A percentile compares a stretch with the other conserved stretches of the same genome.
phyloP scores from a whole-genome alignment of 1,140 invertebrate genomes.

The Eulimnadia texana region DNA sequence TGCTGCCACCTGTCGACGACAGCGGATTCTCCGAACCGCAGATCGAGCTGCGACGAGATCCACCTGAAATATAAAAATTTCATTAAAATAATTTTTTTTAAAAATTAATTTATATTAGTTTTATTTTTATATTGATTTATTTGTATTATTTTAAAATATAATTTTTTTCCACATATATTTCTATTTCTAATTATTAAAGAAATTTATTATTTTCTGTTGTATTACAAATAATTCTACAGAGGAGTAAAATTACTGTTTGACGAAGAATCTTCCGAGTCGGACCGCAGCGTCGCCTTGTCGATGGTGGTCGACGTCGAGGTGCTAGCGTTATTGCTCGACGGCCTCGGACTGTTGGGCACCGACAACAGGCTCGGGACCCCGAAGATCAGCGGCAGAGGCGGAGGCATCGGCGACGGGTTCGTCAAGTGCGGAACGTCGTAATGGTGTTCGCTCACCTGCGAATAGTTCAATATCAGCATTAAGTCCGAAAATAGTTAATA shows the following conservation, averaged over 20 bases:
- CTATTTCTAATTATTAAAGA: too few species aligned
- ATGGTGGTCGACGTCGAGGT: neutral
- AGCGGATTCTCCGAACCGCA: neutral
- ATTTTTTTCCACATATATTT: too few species aligned
- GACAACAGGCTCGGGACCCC: neutral
- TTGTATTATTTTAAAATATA: too few species aligned
- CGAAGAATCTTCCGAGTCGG: too few species aligned
- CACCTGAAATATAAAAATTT: too few species aligned
- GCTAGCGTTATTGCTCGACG: neutral
- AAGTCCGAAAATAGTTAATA: neutral
- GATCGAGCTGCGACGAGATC: neutral
- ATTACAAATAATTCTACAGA: too few species aligned
- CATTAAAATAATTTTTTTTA: too few species aligned
- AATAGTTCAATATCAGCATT: neutral
- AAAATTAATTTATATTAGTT: too few species aligned
- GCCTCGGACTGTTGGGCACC: neutral
- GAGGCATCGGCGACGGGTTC: conserved; percentile 18
- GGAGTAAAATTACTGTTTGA: too few species aligned
- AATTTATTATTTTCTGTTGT: too few species aligned
- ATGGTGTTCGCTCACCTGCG: conserved; percentile 45
- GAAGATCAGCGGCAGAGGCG: neutral
- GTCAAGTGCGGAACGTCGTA: conserved; percentile 67
- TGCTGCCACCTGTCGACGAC: neutral
- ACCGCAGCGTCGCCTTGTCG: conserved; percentile 47
- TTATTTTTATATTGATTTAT: too few species aligned